A percentile compares a stretch with the other conserved stretches of the same genome.
phyloP scores from a whole-genome alignment of 2,797 vertebrate genomes.

The Eulemur rubriventer region DNA sequence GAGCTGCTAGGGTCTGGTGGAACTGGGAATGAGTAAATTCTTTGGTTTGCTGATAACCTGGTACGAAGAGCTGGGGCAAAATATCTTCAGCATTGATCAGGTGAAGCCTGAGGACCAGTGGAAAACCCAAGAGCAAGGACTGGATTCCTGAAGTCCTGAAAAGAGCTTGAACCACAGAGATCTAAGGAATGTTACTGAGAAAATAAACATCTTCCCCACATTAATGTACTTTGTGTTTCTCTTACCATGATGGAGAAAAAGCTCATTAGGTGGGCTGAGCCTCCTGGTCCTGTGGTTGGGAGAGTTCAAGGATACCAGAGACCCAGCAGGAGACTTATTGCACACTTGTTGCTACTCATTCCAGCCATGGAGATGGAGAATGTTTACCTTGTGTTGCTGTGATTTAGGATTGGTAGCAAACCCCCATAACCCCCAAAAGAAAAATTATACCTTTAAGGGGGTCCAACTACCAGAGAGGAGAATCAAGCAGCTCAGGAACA shows the following conservation, averaged over 20 bases:
- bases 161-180: not conserved
- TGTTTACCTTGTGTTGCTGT: not conserved
- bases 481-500: not conserved
- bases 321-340: not conserved
- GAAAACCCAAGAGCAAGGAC: not conserved
- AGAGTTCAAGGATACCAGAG: not conserved
- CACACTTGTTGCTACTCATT: not conserved
- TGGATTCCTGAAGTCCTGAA: not conserved
- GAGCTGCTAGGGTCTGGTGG: not conserved
- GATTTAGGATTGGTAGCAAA: not conserved
- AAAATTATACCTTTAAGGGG: not conserved
- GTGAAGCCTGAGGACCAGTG: not conserved
- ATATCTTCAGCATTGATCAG: not conserved
- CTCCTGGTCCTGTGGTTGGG: not conserved
- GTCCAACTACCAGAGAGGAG: not conserved
- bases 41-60: not conserved
- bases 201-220: not conserved
- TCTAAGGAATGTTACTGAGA: not conserved
- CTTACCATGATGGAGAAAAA: not conserved
- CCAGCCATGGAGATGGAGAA: not conserved
- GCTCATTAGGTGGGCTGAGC: not conserved
- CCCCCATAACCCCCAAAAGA: not conserved
- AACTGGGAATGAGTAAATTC: not conserved
- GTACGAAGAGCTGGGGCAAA: not conserved
- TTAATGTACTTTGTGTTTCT: not conserved